Evolutionary conservation across 2,888 invertebrate genomes (phyloP), one percentile per base, ranked within the genome.

Genomic region (Orthosia incerta): DNA sequence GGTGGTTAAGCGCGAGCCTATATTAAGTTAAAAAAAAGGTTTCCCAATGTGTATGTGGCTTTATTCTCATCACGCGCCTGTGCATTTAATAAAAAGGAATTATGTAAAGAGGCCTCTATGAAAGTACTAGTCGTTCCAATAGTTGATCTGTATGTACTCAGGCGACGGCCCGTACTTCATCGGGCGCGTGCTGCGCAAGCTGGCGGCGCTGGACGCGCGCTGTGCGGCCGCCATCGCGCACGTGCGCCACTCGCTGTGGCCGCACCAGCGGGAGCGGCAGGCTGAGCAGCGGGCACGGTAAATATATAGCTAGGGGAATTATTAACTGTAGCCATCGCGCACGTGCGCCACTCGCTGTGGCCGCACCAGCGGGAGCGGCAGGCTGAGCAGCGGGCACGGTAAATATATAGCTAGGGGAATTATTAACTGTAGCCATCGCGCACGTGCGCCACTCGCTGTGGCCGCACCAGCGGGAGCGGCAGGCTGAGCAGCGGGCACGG

Each of bases 131-230:
- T 0, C 31, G 31, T 31, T 31, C 31, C 31, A 39, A 39, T 39
- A 39, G 39, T 39, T 39, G 39, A 39, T 39, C 39, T 39, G 7
- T 39, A 9, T 39, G 9, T 39, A 1, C 39, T 39, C 86, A 95
- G 99, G 99, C 5, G 99, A 99, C 93, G 99, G 99, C 0, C 98
- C 98, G 0, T 98, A 97, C 93, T 99, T 98, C 94, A 97, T 99
- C 81, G 98, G 98, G 0, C 97, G 97, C 87, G 95, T 99, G 76
- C 95, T 99, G 77, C 97, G 97, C 68, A 98, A 98, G 93, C 97
- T 99, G 83, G 97, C 97, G 9, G 96, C 97, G 63, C 94, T 98
- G 71, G 98, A 98, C 93, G 96, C 97, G 50, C 96, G 97, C 84
- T 98, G 98, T 89, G 97, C 97, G 26, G 97, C 97, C 77, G 97